Percentiles rank a stretch among this genome's conserved stretches.
These are phyloP conservation scores for Erynnis tages DNA, from an alignment of 2,888 invertebrate species.

Conservation along the genomic window DNA sequence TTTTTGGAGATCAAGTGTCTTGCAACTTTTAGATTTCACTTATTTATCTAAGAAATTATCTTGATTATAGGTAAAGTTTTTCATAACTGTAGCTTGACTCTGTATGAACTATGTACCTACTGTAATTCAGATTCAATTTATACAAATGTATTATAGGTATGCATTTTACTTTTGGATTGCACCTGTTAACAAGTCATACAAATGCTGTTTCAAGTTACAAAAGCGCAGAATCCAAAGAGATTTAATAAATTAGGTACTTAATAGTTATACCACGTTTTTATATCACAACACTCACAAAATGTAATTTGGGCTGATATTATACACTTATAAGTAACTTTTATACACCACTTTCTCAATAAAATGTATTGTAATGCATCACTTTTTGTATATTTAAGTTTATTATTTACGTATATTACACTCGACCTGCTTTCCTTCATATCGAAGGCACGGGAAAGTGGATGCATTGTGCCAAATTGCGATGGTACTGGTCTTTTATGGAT, in stretches of 20 bases:
- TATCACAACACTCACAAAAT: conserved; percentile 13
- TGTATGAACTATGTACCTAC: too few relatives aligned
- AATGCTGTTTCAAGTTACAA: conserved; percentile 2
- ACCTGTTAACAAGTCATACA: conserved; percentile 1
- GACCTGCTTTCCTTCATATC: conserved; percentile 61
- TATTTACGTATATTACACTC: conserved; percentile 31
- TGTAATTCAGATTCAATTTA: conserved; percentile 4
- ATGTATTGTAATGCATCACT: conserved; percentile 32
- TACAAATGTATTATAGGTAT: background rate
- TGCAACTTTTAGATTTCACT: conserved; percentile 6
- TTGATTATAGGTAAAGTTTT: conserved; percentile 7
- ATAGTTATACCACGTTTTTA: background rate
- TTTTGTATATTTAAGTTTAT: conserved; percentile 12
- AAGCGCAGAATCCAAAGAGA: conserved; percentile 15
- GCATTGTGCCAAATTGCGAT: conserved; percentile 54
- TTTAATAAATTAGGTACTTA: conserved; percentile 5
- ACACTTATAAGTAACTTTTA: conserved; percentile 1
- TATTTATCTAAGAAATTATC: background rate
- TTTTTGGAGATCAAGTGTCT: background rate
- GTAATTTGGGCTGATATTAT: conserved; percentile 1
- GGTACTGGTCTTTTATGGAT: conserved; percentile 27
- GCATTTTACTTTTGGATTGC: background rate
- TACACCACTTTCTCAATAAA: conserved; percentile 6
- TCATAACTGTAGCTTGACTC: conserved; percentile 12
- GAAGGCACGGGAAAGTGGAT: conserved; percentile 61